Evolutionary conservation across 2,888 invertebrate genomes (phyloP).

Genomic region (Agrotis exclamationis): DNA sequence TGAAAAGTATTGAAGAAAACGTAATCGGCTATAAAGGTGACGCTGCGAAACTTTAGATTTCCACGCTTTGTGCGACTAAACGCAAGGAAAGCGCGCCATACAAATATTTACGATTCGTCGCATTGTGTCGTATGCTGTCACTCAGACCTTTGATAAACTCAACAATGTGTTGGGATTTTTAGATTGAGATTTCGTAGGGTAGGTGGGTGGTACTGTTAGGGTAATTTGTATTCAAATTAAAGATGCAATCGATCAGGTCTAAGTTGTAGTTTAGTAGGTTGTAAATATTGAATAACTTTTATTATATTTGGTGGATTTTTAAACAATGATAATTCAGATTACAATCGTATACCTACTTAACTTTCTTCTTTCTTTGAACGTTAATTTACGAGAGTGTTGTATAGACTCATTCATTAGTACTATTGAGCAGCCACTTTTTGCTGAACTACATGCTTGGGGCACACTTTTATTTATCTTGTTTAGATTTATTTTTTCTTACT

Average conservation of each 20-base stretch:
- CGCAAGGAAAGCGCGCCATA: constrained; percentile 65
- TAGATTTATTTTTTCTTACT: too few species aligned
- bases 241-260: not conserved
- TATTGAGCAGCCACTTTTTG: not conserved
- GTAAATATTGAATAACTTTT: not conserved
- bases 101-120: constrained; percentile 71
- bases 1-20: constrained; percentile 86
- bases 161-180: constrained; percentile 53
- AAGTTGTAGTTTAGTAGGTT: not conserved
- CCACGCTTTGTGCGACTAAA: constrained; percentile 76
- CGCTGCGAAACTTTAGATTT: constrained; percentile 81
- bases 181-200: constrained; percentile 14
- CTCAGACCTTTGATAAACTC: constrained; percentile 57
- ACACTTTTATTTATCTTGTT: too few species aligned
- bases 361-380: not conserved
- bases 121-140: constrained; percentile 65
- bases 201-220: constrained; percentile 11
- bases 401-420: not conserved
- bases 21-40: constrained; percentile 90
- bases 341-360: too few species aligned
- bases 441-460: too few species aligned
- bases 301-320: not conserved
- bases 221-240: constrained; percentile 27
- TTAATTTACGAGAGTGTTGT: not conserved
- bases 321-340: too few species aligned